Conservation (phyloP, 2,113 vertebrate genomes). For the Callipepla squamata region DNA sequence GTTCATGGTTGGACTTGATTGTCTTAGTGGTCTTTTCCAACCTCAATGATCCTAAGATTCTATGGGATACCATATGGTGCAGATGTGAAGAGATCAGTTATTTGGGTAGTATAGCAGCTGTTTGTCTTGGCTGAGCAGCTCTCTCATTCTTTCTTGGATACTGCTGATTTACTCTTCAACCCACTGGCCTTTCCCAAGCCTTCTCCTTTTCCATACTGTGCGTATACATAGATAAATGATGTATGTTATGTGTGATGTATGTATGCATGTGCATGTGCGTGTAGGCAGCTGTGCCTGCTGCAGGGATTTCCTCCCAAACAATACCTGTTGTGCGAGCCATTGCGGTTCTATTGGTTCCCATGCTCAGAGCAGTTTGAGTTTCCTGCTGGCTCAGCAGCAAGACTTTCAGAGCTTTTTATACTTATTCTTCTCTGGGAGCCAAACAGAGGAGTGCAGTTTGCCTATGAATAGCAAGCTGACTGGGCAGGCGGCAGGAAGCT, state of each 20-base stretch:
- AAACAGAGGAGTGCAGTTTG: slow-evolving; percentile 19
- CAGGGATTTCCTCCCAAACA: slow-evolving; percentile 54
- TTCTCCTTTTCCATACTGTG: background rate
- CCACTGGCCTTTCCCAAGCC: background rate
- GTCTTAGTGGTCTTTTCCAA: too few species aligned
- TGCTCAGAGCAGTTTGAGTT: slow-evolving; percentile 54
- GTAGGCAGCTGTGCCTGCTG: slow-evolving; percentile 28
- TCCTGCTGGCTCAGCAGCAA: slow-evolving; percentile 58
- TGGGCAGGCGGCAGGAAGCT: slow-evolving; percentile 45
- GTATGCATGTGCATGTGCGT: background rate
- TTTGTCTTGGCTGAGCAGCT: background rate
- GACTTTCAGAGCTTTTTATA: slow-evolving; percentile 52
- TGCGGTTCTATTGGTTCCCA: slow-evolving; percentile 30
- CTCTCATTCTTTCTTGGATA: background rate
- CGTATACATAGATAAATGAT: background rate
- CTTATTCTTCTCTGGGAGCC: slow-evolving; percentile 26
- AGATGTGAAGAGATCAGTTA: accelerated
- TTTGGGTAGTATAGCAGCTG: background rate
- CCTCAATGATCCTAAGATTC: too few species aligned
- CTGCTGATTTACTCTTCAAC: background rate
- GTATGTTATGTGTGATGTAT: background rate
- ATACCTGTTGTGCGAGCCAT: slow-evolving; percentile 44
- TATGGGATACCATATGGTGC: background rate
- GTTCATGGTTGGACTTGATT: too few species aligned
- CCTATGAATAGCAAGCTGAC: slow-evolving; percentile 60